phyloP scores from a whole-genome alignment of 2,888 invertebrate genomes.

The Rhopalosiphum nymphaeae region DNA sequence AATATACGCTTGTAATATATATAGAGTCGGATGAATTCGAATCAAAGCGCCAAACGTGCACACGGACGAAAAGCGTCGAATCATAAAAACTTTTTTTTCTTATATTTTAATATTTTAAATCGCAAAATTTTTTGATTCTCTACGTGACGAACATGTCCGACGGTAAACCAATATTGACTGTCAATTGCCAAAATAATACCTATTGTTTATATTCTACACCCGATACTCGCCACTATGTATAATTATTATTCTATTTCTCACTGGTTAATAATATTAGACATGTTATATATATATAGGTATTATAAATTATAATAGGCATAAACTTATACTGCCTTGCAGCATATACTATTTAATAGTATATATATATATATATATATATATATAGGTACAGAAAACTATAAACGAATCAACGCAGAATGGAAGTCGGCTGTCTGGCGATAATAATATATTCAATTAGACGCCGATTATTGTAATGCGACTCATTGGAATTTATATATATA shows the following conservation, averaged over 20 bases:
- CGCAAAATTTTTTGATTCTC: background rate
- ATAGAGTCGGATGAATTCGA: background rate
- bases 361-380: background rate
- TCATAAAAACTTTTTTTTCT: background rate
- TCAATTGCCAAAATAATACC: background rate
- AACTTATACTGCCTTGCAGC: background rate
- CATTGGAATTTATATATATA: constrained; percentile 19
- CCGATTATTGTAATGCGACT: constrained; percentile 44
- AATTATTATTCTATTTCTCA: background rate
- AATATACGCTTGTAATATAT: background rate
- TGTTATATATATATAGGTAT: background rate
- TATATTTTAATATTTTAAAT: background rate
- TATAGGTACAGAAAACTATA: background rate
- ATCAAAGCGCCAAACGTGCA: background rate
- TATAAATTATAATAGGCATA: background rate
- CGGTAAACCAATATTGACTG: background rate
- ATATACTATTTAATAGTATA: background rate
- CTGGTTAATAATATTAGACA: background rate
- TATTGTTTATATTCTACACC: background rate
- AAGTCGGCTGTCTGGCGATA: background rate
- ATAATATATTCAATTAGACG: constrained; percentile 48
- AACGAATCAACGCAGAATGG: background rate
- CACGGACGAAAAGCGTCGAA: background rate
- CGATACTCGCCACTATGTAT: background rate
- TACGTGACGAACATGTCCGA: background rate